Evolutionary conservation across 2,797 vertebrate species (phyloP).

Genomic region (Carduelis carduelis): DNA sequence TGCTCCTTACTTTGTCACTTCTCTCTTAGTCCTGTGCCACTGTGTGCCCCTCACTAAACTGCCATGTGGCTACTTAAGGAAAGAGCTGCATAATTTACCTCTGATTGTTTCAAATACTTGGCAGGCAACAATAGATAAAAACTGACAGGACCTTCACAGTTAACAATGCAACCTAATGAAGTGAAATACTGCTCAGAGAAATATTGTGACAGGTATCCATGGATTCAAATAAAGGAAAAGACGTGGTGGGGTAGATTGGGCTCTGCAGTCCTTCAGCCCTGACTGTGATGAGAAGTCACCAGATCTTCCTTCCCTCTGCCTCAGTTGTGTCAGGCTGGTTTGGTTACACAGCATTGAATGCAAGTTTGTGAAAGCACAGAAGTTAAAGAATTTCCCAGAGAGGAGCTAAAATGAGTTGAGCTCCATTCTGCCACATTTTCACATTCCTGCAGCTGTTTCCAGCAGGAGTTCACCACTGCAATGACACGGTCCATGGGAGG

Average conservation of each 20-base stretch:
- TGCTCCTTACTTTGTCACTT: background rate
- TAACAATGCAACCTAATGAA: slow-evolving; percentile 53
- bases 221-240: background rate
- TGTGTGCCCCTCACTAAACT: background rate
- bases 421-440: background rate
- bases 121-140: slow-evolving; percentile 55
- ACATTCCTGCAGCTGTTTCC: background rate
- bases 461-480: background rate
- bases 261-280: background rate
- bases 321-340: background rate
- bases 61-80: background rate
- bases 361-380: background rate
- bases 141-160: slow-evolving; percentile 24
- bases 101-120: slow-evolving; percentile 19
- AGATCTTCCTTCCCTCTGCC: background rate
- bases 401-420: background rate
- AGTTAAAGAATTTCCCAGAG: background rate
- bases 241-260: background rate
- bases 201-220: slow-evolving; percentile 21
- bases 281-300: background rate
- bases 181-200: slow-evolving; percentile 16
- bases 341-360: background rate
- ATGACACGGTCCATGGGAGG: accelerated
- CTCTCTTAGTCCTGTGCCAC: background rate
- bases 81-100: background rate